These are phyloP conservation scores for Tiliqua scincoides DNA, from an alignment of 2,113 vertebrate genomes.

Conservation along the genomic window DNA sequence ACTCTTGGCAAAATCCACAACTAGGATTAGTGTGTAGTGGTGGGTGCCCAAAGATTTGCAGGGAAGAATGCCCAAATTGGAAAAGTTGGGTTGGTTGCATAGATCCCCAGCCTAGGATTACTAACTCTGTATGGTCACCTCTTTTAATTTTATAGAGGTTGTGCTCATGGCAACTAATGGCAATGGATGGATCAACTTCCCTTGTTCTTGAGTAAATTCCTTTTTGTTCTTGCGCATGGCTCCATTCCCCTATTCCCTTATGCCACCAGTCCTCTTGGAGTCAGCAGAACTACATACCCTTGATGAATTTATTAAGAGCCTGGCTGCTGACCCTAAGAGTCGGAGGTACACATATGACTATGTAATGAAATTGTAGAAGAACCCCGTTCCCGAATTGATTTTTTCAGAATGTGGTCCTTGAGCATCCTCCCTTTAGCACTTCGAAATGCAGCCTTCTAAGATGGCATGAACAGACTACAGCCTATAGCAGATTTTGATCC, in stretches of 20 bases:
- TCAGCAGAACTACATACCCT: not conserved
- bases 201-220: conserved; percentile 8
- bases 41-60: not conserved
- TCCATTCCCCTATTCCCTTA: conserved; percentile 14
- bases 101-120: no score
- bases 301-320: not conserved
- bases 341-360: not conserved
- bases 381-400: conserved; percentile 16
- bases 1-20: not conserved
- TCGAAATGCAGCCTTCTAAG: conserved; percentile 2
- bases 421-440: conserved; percentile 42
- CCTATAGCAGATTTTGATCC: conserved; percentile 48
- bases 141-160: no score
- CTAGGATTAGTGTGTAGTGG: not conserved
- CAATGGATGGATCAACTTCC: not conserved
- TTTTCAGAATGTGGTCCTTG: conserved; percentile 41
- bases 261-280: not conserved
- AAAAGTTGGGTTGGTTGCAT: not conserved
- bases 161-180: not conserved
- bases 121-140: not conserved
- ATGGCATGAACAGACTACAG: conserved; percentile 21
- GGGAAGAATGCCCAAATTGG: not conserved
- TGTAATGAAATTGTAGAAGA: not conserved
- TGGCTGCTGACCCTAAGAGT: not conserved
- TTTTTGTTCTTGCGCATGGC: not conserved